Evolutionary conservation across 2,797 vertebrate genomes (phyloP), one percentile per base, ranked within the genome.

Genomic region (Spinus pinus): DNA sequence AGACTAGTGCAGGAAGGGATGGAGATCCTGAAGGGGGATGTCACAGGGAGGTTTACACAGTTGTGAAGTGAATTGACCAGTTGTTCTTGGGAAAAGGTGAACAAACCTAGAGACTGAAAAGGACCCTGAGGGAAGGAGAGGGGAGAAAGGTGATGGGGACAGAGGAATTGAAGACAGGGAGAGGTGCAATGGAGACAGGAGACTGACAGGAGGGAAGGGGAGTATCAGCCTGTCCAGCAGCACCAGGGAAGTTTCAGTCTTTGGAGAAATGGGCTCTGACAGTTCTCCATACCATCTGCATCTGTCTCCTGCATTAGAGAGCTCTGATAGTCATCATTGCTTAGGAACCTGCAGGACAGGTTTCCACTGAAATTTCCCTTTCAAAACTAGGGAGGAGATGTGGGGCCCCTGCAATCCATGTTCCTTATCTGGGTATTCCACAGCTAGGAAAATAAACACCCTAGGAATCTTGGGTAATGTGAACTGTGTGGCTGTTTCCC

Each of bases 341-440:
- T 64, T 24, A 13, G 42, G n/a, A 93, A 94, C 91, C 86, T 75
- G 94, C 41, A 84, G 81, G 78, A 84, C 70, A 4, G 35, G 95
- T 96, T 96, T 88, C 42, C 44, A 86, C 51, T 94, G 94, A 96
- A 96, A 95, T 94, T 79, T 41, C 23, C 47, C 49, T 93, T 94
- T 91, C 2, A 5, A 60, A 97, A 96, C 33, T 51, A 33, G 50
- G 65, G 79, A 91, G 79, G 58, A 93, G 84, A 28, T 1, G 0
- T 3, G 4, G 50, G 69, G 33, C 54, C 53, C 33, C 22, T 27
- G 31, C 61, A 51, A 6, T 88, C 33, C 39, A 46, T 14, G 12
- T 69, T 80, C 39, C 41, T 78, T 66, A 39, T 58, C 44, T 82
- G 35, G 4, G 6, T 75, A 80, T 85, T 27, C 60, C 15, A 21